Evolutionary conservation across 2,888 invertebrate genomes (phyloP), one percentile per base, ranked within the genome.

Genomic region (Notodonta dromedarius): DNA sequence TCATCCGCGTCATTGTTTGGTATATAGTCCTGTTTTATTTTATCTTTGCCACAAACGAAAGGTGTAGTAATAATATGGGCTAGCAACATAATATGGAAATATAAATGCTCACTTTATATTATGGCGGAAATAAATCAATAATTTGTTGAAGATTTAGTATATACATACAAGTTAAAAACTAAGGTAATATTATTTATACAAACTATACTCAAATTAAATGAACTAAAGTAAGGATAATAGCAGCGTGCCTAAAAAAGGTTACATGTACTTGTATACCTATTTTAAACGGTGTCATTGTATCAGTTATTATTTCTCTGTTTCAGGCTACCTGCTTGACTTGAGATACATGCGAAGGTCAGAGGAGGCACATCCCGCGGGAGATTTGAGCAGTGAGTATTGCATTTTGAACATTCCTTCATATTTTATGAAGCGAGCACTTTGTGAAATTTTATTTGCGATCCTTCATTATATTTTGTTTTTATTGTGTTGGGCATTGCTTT

Each of bases 321-420:
- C 90, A 94, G 94, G 89, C 42, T 94, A 94, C 68, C 86, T 94
- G 8, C 84, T 94, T 59, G 94, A 94, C 75, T 84, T 92, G 74
- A 87, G 94, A 71, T 94, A 94, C 74, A 84, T 93, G 76, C 78
- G 82, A 14, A 81, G 85, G 68, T 76, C 83, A 13, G 87, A 85
- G 14, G 74, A 76, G 14, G 64, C 74, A 4, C 66, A 77, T 0
- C 80, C 86, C 9, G 69, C 83, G 0, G 71, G 81, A 4, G 89
- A 91, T 63, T 77, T 86, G 46, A 83, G 81, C 66, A 82, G 90
- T 90, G 79, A 81, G 84, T 83, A 73, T 39, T 61, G 16, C 50
- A 5, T 50, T 13, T 56, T 59, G 51, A 52, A 55, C 42, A 5
- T 46, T 46, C 46, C 60, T 40, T n/a, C 46, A 16, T 52, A 16